Evolutionary conservation across 2,113 vertebrate species (phyloP).

Genomic region (Gymnarchus niloticus): DNA sequence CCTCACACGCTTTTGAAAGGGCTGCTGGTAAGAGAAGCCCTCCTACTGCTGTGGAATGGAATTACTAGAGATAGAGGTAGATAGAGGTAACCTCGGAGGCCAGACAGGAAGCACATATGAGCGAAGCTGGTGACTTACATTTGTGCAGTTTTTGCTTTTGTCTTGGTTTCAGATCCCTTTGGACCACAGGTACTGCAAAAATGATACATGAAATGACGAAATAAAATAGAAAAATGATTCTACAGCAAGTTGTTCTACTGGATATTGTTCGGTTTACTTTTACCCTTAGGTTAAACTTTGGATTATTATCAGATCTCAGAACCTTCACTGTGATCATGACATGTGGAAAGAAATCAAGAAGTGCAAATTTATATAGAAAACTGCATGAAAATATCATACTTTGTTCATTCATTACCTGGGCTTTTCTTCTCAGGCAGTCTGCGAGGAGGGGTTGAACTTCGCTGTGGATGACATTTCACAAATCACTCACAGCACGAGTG

Average conservation of each 20-base stretch:
- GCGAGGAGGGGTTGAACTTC: slow-evolving; percentile 11
- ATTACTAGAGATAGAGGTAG: too few species aligned
- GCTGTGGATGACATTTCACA: slow-evolving; percentile 33
- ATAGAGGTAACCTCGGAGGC: neutral
- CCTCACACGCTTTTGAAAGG: neutral
- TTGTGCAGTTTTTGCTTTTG: slow-evolving; percentile 34
- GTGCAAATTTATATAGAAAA: neutral
- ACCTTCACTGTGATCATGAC: neutral
- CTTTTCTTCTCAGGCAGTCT: slow-evolving; percentile 35
- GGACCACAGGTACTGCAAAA: slow-evolving; percentile 42
- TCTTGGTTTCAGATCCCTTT: slow-evolving; percentile 52
- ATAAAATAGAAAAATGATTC: too few species aligned
- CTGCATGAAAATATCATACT: neutral
- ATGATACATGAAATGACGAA: neutral
- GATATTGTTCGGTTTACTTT: too few species aligned
- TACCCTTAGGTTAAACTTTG: too few species aligned
- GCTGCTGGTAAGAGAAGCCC: neutral
- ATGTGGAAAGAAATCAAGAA: neutral
- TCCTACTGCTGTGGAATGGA: too few species aligned
- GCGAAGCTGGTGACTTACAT: neutral
- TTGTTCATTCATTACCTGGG: slow-evolving; percentile 24
- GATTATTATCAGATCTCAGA: neutral
- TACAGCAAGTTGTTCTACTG: too few species aligned
- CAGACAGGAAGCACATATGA: neutral
- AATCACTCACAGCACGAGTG: too few species aligned